Conservation (phyloP, 2,888 invertebrate species). For the Xestia xanthographa region DNA sequence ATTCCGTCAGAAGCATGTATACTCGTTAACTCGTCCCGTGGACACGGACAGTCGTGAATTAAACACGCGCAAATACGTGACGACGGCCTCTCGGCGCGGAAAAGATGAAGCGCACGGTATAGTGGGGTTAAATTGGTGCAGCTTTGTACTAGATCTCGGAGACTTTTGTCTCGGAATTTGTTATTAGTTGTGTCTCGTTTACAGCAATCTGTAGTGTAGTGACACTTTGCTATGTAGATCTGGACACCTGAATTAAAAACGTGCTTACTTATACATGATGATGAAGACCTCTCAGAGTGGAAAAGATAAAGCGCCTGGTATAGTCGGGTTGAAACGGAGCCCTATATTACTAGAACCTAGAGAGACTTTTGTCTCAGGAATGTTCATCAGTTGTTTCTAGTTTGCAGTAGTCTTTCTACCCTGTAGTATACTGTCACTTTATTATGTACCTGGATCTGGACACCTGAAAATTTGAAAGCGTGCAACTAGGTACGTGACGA, state of each 20-base stretch:
- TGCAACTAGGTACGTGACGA: too few relatives aligned
- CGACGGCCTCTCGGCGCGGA: constrained; percentile 46
- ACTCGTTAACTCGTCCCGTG: constrained; percentile 71
- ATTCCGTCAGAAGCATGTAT: constrained; percentile 59
- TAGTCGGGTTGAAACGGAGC: too few relatives aligned
- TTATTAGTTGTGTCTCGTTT: constrained; percentile 36
- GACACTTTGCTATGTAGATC: not conserved
- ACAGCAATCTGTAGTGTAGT: not conserved
- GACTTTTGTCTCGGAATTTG: constrained; percentile 34
- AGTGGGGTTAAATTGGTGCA: constrained; percentile 40
- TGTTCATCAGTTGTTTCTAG: too few relatives aligned
- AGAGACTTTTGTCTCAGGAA: constrained; percentile 14
- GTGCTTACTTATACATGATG: constrained; percentile 51
- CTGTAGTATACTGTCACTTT: too few relatives aligned
- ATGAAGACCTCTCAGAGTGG: constrained; percentile 45
- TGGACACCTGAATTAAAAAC: constrained; percentile 63
- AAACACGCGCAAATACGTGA: constrained; percentile 74
- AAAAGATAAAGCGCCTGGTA: not conserved
- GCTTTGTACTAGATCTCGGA: constrained; percentile 30
- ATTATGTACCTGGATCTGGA: too few relatives aligned
- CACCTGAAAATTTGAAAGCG: too few relatives aligned
- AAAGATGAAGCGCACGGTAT: constrained; percentile 49
- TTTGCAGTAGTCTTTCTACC: too few relatives aligned
- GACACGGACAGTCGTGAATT: constrained; percentile 71
- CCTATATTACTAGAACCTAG: constrained; percentile 25